Percentiles rank a stretch among this genome's conserved stretches.
Conservation (phyloP, 2,888 invertebrate species). For the Electrophaes corylata region DNA sequence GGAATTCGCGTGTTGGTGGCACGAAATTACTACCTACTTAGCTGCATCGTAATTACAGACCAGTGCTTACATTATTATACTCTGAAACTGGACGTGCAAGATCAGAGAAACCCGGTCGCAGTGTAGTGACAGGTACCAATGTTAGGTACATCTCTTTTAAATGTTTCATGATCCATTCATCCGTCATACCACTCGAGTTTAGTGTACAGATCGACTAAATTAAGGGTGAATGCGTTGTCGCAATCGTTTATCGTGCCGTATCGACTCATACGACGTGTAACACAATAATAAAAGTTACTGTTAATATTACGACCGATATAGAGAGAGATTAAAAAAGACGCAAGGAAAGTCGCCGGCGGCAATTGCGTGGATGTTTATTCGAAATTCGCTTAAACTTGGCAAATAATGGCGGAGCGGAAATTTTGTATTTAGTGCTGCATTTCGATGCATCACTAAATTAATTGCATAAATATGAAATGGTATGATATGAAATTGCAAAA, state of each 20-base stretch:
- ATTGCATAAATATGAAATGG: too few species aligned
- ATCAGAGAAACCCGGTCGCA: conserved; percentile 27
- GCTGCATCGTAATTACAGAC: conserved; percentile 45
- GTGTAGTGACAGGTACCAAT: conserved; percentile 2
- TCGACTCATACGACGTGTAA: neutral
- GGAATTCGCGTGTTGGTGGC: conserved; percentile 55
- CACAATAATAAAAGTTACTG: neutral
- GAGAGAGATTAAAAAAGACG: too few species aligned
- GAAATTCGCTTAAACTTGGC: neutral
- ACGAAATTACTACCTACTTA: conserved; percentile 46
- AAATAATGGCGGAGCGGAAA: too few species aligned
- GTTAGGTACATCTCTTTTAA: conserved; percentile 2
- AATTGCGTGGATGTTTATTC: neutral
- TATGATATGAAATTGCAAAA: too few species aligned
- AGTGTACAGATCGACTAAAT: neutral
- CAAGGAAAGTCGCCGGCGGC: neutral
- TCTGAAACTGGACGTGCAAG: conserved; percentile 38
- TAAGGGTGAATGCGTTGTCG: neutral
- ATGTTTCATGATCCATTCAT: neutral
- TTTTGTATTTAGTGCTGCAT: too few species aligned
- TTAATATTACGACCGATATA: neutral
- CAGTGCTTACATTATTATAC: conserved; percentile 39
- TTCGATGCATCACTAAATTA: too few species aligned
- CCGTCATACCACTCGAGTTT: neutral
- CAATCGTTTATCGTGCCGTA: neutral